Base-by-base conservation (phyloP, 2,888 invertebrate species). In the Drosophila sordidula region DNA sequence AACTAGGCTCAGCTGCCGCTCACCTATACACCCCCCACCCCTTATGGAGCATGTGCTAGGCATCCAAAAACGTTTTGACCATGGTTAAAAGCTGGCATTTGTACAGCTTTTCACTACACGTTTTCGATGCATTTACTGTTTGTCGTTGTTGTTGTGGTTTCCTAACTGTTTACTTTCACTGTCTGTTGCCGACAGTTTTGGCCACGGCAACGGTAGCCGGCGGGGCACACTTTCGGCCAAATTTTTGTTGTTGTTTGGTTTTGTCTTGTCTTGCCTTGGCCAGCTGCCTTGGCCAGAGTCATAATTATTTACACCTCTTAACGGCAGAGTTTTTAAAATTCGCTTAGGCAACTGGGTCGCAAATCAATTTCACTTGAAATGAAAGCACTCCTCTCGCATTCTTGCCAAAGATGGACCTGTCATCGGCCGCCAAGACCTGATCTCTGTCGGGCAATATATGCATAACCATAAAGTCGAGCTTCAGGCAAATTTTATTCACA, bases 341-440 rank as follows among this genome's bases (percentile, higher is more conserved):
- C 70, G 73, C 88, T 64, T 65, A 68, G 77, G 69, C 77, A 84
- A 80, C 75, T 84, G 80, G 89, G 83, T 88, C 89, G 88, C 80
- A 86, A 88, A 88, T 84, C 89, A 84, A 84, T 84, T 84, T 84
- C 83, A 84, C 88, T 84, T 88, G 59, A 82, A 88, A 84, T 77
- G 83, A 84, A 84, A 84, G 83, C 83, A 84, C 58, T 66, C 65
- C 66, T 44, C 73, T 58, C 56, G 62, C 55, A 61, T 76, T 81
- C 70, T 46, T 66, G 25, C 80, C 83, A 69, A 82, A 86, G 70
- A 83, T 86, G 80, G 88, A 86, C 63, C 62, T 82, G 74, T 81
- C 88, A 76, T 58, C 68, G 69, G 62, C 56, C 18, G 22, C 9
- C 47, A 38, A 46, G 38, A 56, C 46, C 62, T 49, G 73, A 55